A percentile compares a stretch with the other conserved stretches of the same genome.
Evolutionary conservation across 2,888 invertebrate species (phyloP).

Genomic region (Tetramorium bicarinatum): DNA sequence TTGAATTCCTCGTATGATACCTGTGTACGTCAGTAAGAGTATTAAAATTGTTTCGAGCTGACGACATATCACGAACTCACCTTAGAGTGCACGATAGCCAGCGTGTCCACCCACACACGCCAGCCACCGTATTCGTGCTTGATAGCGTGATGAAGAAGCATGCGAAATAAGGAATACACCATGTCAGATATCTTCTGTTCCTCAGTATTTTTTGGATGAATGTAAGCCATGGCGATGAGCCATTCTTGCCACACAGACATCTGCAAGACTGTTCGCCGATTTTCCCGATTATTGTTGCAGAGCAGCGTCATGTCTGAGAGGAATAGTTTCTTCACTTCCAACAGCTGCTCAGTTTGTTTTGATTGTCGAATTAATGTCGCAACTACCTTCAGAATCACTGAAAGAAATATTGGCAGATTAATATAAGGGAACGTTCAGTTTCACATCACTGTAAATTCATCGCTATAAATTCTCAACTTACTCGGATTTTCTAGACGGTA

Average conservation of each 20-base stretch:
- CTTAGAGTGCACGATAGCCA: constrained; percentile 99
- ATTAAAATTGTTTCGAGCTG: constrained; percentile 24
- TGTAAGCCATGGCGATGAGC: constrained; percentile 99
- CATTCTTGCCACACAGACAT: constrained; percentile 99
- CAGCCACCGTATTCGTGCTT: constrained; percentile 99
- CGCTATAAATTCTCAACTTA: constrained; percentile 87
- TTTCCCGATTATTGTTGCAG: constrained; percentile 98
- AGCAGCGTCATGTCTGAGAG: constrained; percentile 99
- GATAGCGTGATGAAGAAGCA: constrained; percentile 99
- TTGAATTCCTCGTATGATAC: constrained; percentile 99
- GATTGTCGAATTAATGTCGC: constrained; percentile 98
- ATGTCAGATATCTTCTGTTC: constrained; percentile 99
- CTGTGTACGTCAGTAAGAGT: constrained; percentile 86
- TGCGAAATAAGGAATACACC: constrained; percentile 98
- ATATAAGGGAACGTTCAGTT: neutral
- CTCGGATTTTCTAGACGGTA: constrained; percentile 98
- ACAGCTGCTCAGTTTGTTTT: constrained; percentile 95
- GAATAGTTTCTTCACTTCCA: constrained; percentile 98
- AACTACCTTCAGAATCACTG: constrained; percentile 99
- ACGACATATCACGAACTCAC: constrained; percentile 86
- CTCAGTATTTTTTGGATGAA: constrained; percentile 97
- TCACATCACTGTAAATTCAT: neutral
- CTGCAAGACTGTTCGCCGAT: constrained; percentile 98
- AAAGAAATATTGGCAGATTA: constrained; percentile 68
- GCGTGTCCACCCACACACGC: constrained; percentile 99